Evolutionary conservation across 2,888 invertebrate genomes (phyloP).

Genomic region (Lepidocyrtinus sp.): DNA sequence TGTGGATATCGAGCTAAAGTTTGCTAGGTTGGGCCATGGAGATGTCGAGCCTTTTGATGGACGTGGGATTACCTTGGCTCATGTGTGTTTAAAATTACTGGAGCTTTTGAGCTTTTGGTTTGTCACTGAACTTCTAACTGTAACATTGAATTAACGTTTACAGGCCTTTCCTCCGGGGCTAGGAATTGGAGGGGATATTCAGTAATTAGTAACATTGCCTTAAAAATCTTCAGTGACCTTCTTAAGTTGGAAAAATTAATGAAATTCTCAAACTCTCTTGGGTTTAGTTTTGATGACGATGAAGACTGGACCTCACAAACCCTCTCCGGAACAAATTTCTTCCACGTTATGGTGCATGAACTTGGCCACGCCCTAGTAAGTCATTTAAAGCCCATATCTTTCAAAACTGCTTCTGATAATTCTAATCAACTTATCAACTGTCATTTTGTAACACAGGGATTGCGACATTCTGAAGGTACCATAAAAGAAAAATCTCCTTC

Average conservation of each 20-base stretch:
- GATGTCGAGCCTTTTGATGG: conserved; percentile 61
- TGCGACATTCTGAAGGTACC: conserved; percentile 60
- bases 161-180: conserved; percentile 60
- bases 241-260: no score
- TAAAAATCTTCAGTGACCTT: neutral
- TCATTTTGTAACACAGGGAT: no score
- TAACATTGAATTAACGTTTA: neutral
- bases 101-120: neutral
- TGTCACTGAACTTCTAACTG: neutral
- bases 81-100: conserved; percentile 20
- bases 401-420: no score
- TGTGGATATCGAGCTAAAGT: conserved; percentile 56
- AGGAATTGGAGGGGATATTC: conserved; percentile 60
- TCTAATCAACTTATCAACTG: no score
- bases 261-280: neutral
- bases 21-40: conserved; percentile 53
- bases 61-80: conserved; percentile 39
- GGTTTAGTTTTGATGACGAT: conserved; percentile 51
- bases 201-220: conserved; percentile 22
- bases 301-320: conserved; percentile 57
- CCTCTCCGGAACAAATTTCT: conserved; percentile 50
- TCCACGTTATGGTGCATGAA: conserved; percentile 54
- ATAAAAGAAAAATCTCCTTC: no score
- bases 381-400: no score
- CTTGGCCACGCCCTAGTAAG: neutral